Base-by-base conservation (phyloP, 2,113 vertebrate genomes). In the Leptobrachium ailaonicum region DNA sequence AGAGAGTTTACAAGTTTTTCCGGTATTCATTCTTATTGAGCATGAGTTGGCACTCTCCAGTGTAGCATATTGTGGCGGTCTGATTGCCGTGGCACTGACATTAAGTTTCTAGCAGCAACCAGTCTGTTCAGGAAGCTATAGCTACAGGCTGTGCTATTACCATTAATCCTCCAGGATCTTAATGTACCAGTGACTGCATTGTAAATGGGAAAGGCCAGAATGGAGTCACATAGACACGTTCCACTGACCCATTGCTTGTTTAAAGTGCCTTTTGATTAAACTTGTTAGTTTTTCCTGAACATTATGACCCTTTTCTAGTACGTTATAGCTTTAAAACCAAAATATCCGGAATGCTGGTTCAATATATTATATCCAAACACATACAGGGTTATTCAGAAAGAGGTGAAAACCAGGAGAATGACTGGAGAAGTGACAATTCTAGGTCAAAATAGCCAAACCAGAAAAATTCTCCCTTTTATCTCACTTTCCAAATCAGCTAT, bases 41-140 rank as follows among this genome's bases (percentile, higher is more conserved):
- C 14, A 62, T 81, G 72, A 63, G 62, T 80, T 47, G 54, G 11
- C 7, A 41, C 44, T 32, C 63, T 67, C 45, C 66, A 67, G 58
- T 60, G 12, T 50, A 75, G 54, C 32, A 81, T 47, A 54, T 75
- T 72, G 75, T 45, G 67, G 69, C 62, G 54, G 74, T 41, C 71
- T 47, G 41, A 50, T n/a, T 47, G 20, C 73, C 67, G 64, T 11
- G 42, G 71, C 50, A 63, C 54, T 70, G 44, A 14, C 71, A 12
- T 45, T 70, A 71, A 41, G 44, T 78, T 70, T 82, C 76, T 56
- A 78, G 76, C 66, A 64, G 41, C 56, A 75, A 79, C 71, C 76
- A 75, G 76, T 64, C 76, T 75, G 41, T 41, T 75, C 82, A 79
- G 72, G 82, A 75, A 44, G 20, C 50, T 56, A 14, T 62, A 58